A percentile compares a stretch with the other conserved stretches of the same genome.
phyloP scores from a whole-genome alignment of 2,113 vertebrate genomes.

The Vulpes ferrilata region DNA sequence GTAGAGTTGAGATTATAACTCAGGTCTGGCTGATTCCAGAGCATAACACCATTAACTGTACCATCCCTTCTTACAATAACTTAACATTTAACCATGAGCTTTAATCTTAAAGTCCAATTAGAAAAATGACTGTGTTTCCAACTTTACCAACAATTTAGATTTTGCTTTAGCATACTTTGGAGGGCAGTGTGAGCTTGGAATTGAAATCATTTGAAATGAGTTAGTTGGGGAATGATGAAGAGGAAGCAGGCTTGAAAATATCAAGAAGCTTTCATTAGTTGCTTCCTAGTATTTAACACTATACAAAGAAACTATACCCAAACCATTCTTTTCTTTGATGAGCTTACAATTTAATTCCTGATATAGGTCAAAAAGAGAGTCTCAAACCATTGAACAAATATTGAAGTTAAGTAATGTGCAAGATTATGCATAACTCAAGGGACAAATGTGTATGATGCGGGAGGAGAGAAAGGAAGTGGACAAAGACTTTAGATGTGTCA shows the following conservation, averaged over 20 bases:
- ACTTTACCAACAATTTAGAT: background rate
- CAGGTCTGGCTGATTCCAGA: background rate
- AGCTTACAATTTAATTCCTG: background rate
- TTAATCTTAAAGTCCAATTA: background rate
- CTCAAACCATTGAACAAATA: background rate
- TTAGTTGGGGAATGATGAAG: conserved; percentile 12
- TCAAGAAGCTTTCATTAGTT: conserved; percentile 34
- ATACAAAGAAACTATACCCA: background rate
- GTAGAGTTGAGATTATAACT: conserved; percentile 5
- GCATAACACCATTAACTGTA: background rate
- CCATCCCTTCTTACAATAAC: background rate
- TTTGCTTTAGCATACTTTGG: background rate
- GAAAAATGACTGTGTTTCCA: conserved; percentile 5
- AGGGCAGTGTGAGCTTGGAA: conserved; percentile 25
- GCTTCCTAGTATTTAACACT: background rate
- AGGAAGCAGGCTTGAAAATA: conserved; percentile 4
- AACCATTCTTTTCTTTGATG: background rate
- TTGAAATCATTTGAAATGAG: conserved; percentile 46
- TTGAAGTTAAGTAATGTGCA: background rate
- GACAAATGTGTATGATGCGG: background rate
- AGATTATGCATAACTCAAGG: background rate
- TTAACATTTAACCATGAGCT: background rate
- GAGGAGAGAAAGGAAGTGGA: background rate
- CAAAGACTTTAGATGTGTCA: background rate
- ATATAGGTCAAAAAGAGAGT: conserved; percentile 18